Percentiles rank a stretch among this genome's conserved stretches.
Evolutionary conservation across 2,888 invertebrate species (phyloP).

Genomic region (Stenodera caucasica): DNA sequence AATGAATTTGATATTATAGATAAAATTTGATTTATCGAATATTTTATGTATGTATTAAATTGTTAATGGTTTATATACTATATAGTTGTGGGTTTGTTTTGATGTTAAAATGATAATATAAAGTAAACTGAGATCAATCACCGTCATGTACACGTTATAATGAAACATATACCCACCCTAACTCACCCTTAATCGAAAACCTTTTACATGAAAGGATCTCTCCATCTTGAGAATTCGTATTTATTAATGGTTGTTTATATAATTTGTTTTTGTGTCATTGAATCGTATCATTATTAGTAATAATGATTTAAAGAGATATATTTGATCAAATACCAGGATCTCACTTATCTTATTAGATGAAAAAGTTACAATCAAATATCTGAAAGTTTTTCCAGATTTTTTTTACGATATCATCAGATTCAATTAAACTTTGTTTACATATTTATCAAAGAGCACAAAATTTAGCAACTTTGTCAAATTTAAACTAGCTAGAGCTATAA

Average conservation of each 20-base stretch:
- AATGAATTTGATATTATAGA: too few relatives aligned
- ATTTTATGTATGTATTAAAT: neutral
- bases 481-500: too few relatives aligned
- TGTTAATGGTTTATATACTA: neutral
- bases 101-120: slow-evolving; percentile 29
- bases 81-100: slow-evolving; percentile 26
- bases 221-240: slow-evolving; percentile 18
- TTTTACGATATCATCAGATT: too few relatives aligned
- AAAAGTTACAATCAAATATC: too few relatives aligned
- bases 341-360: too few relatives aligned
- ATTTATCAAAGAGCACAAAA: too few relatives aligned
- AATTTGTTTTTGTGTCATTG: slow-evolving; percentile 22
- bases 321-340: too few relatives aligned
- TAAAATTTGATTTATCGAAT: neutral
- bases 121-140: slow-evolving; percentile 26
- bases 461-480: too few relatives aligned
- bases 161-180: slow-evolving; percentile 20
- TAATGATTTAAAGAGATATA: too few relatives aligned
- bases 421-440: too few relatives aligned
- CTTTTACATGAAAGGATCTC: slow-evolving; percentile 22
- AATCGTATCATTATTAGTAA: too few relatives aligned
- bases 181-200: slow-evolving; percentile 16
- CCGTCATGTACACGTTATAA: slow-evolving; percentile 22
- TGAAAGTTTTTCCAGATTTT: too few relatives aligned
- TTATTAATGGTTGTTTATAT: slow-evolving; percentile 23